Percentiles rank a stretch among this genome's conserved stretches.
Conservation (phyloP, 2,113 vertebrate species). For the Ophthalmotilapia sp. region DNA sequence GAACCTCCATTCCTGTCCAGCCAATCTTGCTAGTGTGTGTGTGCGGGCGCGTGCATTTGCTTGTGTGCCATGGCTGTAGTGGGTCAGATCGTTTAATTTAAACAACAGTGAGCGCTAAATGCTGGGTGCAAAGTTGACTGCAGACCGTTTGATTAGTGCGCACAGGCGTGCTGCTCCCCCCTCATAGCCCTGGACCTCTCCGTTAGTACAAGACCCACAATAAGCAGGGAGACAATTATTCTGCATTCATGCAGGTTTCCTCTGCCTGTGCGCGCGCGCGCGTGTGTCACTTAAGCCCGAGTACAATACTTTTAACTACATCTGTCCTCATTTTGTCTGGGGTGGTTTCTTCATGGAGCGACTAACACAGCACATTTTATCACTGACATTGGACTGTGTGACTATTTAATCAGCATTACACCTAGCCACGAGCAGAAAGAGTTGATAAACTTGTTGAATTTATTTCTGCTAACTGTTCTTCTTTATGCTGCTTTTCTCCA, state of each 20-base stretch:
- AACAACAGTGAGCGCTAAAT: neutral
- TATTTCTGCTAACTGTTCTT: neutral
- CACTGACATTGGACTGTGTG: neutral
- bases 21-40: neutral
- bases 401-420: neutral
- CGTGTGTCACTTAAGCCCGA: neutral
- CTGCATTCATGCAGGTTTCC: slow-evolving; percentile 16
- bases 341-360: neutral
- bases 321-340: neutral
- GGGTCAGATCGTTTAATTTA: slow-evolving; percentile 3
- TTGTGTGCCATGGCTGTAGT: neutral
- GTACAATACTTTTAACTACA: neutral
- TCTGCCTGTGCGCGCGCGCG: neutral
- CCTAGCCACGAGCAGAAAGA: neutral
- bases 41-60: neutral
- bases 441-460: slow-evolving; percentile 33
- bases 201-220: neutral
- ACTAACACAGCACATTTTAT: neutral
- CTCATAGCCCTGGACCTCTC: neutral
- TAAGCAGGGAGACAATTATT: neutral
- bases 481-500: neutral
- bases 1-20: neutral
- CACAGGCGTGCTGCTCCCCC: neutral
- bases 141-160: neutral
- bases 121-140: slow-evolving; percentile 12